Evolutionary conservation across 2,888 invertebrate species (phyloP).

Genomic region (Rhimphoctona megacephalus): DNA sequence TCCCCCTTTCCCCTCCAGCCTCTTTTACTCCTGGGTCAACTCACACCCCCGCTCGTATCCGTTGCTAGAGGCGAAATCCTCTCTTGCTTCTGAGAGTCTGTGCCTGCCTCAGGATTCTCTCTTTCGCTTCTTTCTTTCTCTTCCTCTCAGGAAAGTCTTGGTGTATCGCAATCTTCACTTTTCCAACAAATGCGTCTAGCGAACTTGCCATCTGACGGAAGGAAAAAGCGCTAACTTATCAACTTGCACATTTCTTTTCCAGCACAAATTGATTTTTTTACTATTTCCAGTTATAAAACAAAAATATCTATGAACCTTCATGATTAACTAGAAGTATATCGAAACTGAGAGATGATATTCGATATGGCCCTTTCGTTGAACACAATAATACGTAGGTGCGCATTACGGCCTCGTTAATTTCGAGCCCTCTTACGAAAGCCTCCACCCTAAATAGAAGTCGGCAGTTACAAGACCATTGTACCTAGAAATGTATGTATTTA

Average conservation of each 20-base stretch:
- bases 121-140: background rate
- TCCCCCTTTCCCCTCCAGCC: slow-evolving; percentile 31
- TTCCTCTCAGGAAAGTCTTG: slow-evolving; percentile 28
- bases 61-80: slow-evolving; percentile 48
- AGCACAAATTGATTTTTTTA: background rate
- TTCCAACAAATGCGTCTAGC: slow-evolving; percentile 48
- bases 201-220: slow-evolving; percentile 38
- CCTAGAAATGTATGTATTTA: slow-evolving; percentile 11
- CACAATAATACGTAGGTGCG: slow-evolving; percentile 49
- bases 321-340: background rate
- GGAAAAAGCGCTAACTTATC: slow-evolving; percentile 24
- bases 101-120: slow-evolving; percentile 18
- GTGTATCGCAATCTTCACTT: slow-evolving; percentile 65
- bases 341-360: slow-evolving; percentile 46
- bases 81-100: slow-evolving; percentile 34
- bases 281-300: background rate
- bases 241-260: background rate
- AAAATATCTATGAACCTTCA: background rate
- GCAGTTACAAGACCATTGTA: slow-evolving; percentile 1
- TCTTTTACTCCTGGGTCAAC: slow-evolving; percentile 47
- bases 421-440: slow-evolving; percentile 20
- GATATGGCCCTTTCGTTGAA: slow-evolving; percentile 55
- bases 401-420: slow-evolving; percentile 67
- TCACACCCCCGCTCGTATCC: slow-evolving; percentile 42
- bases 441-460: slow-evolving; percentile 42